Conservation (phyloP, 2,888 invertebrate species). For the Drosophila recens region DNA sequence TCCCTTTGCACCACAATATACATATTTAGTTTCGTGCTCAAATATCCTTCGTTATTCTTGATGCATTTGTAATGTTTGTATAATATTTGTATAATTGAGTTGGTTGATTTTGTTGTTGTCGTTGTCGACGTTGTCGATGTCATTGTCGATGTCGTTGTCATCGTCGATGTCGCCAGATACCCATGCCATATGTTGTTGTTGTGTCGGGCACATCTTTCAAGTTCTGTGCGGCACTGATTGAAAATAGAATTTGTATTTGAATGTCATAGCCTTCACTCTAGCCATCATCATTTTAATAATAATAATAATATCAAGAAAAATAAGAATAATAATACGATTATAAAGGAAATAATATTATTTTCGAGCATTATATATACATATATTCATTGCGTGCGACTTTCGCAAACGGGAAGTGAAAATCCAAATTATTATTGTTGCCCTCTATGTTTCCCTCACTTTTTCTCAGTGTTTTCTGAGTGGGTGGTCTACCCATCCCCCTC, state of each 20-base stretch:
- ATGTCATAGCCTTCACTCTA: slow-evolving; percentile 72
- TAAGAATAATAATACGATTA: slow-evolving; percentile 20
- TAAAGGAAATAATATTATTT: slow-evolving; percentile 2
- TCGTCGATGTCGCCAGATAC: slow-evolving; percentile 64
- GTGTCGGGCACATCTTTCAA: slow-evolving; percentile 56
- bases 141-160: slow-evolving; percentile 12
- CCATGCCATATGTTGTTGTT: slow-evolving; percentile 27
- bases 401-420: slow-evolving; percentile 48
- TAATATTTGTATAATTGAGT: slow-evolving; percentile 79
- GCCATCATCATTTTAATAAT: slow-evolving; percentile 28
- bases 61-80: slow-evolving; percentile 77
- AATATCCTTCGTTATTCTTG: slow-evolving; percentile 76
- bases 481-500: slow-evolving; percentile 1
- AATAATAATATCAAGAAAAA: slow-evolving; percentile 22
- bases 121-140: slow-evolving; percentile 10
- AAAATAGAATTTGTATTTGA: slow-evolving; percentile 79
- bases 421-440: slow-evolving; percentile 24
- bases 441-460: not conserved
- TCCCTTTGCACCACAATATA: slow-evolving; percentile 14
- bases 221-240: slow-evolving; percentile 60
- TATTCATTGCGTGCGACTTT: slow-evolving; percentile 42
- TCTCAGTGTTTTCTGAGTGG: slow-evolving; percentile 18
- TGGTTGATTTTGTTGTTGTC: slow-evolving; percentile 39
- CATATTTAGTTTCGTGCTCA: slow-evolving; percentile 52
- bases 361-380: not conserved